Evolutionary conservation across 2,797 vertebrate genomes (phyloP), one percentile per base, ranked within the genome.

Genomic region (Sparidentex hasta): DNA sequence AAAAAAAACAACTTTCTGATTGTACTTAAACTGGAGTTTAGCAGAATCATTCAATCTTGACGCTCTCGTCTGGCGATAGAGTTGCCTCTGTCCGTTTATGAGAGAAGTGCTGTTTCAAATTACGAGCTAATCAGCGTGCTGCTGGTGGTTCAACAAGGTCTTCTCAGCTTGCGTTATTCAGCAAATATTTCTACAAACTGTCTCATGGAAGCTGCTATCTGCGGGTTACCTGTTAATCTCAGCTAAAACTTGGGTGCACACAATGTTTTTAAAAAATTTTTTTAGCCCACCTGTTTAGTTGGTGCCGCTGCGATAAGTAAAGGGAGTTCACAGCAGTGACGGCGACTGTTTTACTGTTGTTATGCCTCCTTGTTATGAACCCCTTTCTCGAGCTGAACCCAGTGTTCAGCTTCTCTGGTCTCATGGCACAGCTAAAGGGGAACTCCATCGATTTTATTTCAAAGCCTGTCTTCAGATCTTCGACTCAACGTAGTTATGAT

Each of bases 261-360:
- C 11, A 23, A 12, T 13, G 20, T 77, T 47, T n/a, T n/a, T n/a
- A n/a, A n/a, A n/a, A n/a, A n/a, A n/a, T n/a, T n/a, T n/a, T n/a
- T 65, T 65, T n/a, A 63, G 9, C 3, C 12, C 44, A 29, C 46
- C 56, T 61, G 17, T 71, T n/a, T n/a, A 62, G 11, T 33, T 59
- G 5, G 21, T 43, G 43, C n/a, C n/a, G n/a, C n/a, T n/a, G n/a
- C n/a, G n/a, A n/a, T n/a, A n/a, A n/a, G n/a, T n/a, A n/a, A n/a
- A n/a, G n/a, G n/a, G n/a, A n/a, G n/a, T n/a, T n/a, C n/a, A n/a
- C n/a, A n/a, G n/a, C n/a, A n/a, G n/a, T n/a, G n/a, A n/a, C n/a
- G n/a, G n/a, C n/a, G n/a, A n/a, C n/a, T n/a, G n/a, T n/a, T n/a
- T n/a, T n/a, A n/a, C n/a, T n/a, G n/a, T n/a, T n/a, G n/a, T n/a